Evolutionary conservation across 2,888 invertebrate genomes (phyloP).

Genomic region (Opisthograptis luteolata): DNA sequence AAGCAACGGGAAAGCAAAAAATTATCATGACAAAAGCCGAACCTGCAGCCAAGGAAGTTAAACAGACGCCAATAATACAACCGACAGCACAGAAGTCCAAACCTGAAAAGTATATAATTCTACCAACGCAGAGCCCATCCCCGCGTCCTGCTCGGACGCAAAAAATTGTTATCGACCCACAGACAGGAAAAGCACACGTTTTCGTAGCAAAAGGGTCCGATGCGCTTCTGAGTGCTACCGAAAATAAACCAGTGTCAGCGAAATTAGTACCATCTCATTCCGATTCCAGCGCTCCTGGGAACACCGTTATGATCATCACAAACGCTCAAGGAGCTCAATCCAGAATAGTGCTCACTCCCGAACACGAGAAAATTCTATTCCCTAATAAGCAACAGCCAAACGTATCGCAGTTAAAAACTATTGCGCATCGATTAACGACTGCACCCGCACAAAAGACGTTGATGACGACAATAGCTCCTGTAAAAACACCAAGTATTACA

Average conservation of each 20-base stretch:
- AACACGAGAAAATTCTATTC: constrained; percentile 85
- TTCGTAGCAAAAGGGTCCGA: constrained; percentile 66
- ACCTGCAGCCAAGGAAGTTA: constrained; percentile 63
- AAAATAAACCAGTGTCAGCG: constrained; percentile 70
- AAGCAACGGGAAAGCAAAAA: constrained; percentile 77
- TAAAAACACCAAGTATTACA: constrained; percentile 44
- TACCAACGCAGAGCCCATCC: constrained; percentile 65
- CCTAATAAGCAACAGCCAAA: constrained; percentile 78
- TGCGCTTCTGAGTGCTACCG: constrained; percentile 45
- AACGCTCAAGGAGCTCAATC: constrained; percentile 86
- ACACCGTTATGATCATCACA: constrained; percentile 87
- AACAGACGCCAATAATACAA: constrained; percentile 57
- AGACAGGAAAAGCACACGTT: constrained; percentile 77
- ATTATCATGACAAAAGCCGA: constrained; percentile 76
- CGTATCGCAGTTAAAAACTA: constrained; percentile 66
- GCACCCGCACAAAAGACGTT: constrained; percentile 54
- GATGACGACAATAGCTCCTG: constrained; percentile 47
- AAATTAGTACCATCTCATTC: constrained; percentile 66
- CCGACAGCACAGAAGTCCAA: constrained; percentile 59
- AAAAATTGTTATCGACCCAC: constrained; percentile 78
- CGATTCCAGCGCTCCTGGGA: constrained; percentile 65
- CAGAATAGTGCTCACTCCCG: constrained; percentile 84
- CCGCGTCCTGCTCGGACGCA: constrained; percentile 70
- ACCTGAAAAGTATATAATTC: constrained; percentile 73
- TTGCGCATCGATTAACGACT: constrained; percentile 64